phyloP scores from a whole-genome alignment of 2,888 invertebrate genomes.

The Xestia c-nigrum region DNA sequence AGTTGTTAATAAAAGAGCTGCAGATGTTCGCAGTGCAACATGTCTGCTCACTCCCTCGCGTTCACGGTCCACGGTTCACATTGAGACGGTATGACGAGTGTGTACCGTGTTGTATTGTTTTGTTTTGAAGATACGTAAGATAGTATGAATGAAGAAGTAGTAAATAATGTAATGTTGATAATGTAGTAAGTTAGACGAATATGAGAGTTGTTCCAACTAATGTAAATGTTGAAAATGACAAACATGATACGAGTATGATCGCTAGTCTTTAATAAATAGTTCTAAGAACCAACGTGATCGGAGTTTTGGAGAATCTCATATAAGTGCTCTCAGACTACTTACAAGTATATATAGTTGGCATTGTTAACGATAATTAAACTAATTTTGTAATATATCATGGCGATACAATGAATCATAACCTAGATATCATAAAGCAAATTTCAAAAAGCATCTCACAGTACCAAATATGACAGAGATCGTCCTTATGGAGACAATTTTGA shows the following conservation, averaged over 20 bases:
- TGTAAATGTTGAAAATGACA: not conserved
- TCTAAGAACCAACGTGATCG: not conserved
- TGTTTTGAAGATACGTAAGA: not conserved
- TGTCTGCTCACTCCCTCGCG: constrained; percentile 58
- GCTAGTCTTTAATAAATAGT: not conserved
- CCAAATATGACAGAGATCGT: not conserved
- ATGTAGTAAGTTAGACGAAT: not conserved
- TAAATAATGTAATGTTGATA: not conserved
- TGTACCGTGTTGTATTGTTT: constrained; percentile 28
- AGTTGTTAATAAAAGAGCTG: constrained; percentile 70
- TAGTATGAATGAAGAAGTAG: not conserved
- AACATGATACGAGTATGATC: no score
- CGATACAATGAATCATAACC: not conserved
- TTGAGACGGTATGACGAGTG: constrained; percentile 45
- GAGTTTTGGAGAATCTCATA: not conserved
- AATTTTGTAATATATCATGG: not conserved
- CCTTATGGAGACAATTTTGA: not conserved
- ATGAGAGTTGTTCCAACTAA: not conserved
- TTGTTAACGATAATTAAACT: not conserved
- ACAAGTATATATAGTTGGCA: not conserved
- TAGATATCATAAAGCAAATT: not conserved
- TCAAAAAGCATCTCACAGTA: not conserved
- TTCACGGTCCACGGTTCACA: constrained; percentile 60
- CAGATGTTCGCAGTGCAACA: constrained; percentile 64
- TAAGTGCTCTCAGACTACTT: no score